These are phyloP conservation scores for Apostichopus parvimensis DNA, from an alignment of 35 echinoderm and acorn worm genomes.

Conservation along the genomic window DNA sequence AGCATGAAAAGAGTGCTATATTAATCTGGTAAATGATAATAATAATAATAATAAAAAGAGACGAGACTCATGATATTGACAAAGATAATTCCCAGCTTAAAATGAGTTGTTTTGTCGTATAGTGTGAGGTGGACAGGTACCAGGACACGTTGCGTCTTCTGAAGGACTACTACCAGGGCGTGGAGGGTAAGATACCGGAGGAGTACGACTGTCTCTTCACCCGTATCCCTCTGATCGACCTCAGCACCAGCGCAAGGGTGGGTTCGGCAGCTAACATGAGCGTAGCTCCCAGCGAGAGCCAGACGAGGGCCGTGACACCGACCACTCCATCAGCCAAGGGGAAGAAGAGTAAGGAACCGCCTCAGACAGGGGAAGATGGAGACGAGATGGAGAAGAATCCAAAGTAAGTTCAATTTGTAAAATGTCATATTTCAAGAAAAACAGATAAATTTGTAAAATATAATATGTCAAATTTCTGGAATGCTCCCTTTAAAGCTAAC, in stretches of 20 bases:
- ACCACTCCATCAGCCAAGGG: slow-evolving; percentile 95
- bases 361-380: slow-evolving; percentile 45
- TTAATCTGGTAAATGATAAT: too few species aligned
- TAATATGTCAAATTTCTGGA: too few species aligned
- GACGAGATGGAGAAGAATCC: slow-evolving; percentile 70
- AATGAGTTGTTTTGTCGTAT: not conserved
- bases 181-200: slow-evolving; percentile 97
- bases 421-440: too few species aligned
- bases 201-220: slow-evolving; percentile 70
- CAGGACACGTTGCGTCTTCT: slow-evolving; percentile 92
- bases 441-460: too few species aligned
- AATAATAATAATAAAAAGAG: too few species aligned
- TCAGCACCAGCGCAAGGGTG: slow-evolving; percentile 65
- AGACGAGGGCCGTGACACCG: slow-evolving; percentile 71
- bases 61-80: too few species aligned
- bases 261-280: slow-evolving; percentile 60
- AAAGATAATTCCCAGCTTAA: too few species aligned
- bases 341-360: slow-evolving; percentile 86
- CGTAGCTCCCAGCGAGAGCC: slow-evolving; percentile 70
- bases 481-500: too few species aligned
- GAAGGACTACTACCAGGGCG: slow-evolving; percentile 93
- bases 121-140: slow-evolving; percentile 96
- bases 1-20: too few species aligned
- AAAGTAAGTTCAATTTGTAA: slow-evolving; percentile 38
- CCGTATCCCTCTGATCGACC: slow-evolving; percentile 93